Evolutionary conservation across 2,888 invertebrate species (phyloP).

Genomic region (Thecocarcelia acutangulata): DNA sequence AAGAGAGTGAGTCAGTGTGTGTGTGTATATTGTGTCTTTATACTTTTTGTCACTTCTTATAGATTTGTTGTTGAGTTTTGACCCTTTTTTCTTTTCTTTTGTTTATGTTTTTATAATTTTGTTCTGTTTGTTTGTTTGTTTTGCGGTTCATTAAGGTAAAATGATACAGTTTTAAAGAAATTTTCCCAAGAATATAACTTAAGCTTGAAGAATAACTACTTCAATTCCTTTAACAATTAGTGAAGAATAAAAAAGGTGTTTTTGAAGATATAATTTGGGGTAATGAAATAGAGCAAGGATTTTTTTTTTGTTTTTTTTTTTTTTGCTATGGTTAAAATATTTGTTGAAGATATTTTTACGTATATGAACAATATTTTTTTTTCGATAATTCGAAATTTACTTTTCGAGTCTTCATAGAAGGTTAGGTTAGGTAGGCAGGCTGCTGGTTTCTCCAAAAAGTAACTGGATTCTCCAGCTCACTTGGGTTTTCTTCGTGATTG

Average conservation of each 20-base stretch:
- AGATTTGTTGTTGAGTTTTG: constrained; percentile 49
- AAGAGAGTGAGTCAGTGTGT: not conserved
- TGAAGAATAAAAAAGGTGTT: not conserved
- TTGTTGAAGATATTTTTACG: too few relatives aligned
- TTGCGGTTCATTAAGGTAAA: constrained; percentile 70
- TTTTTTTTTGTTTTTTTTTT: too few relatives aligned
- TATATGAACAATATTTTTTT: too few relatives aligned
- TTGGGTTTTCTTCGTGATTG: too few relatives aligned
- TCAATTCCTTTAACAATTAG: not conserved
- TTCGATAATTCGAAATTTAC: too few relatives aligned
- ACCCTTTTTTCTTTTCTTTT: constrained; percentile 50
- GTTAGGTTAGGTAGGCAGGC: too few relatives aligned
- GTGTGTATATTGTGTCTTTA: constrained; percentile 13
- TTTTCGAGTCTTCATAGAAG: too few relatives aligned
- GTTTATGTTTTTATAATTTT: constrained; percentile 17
- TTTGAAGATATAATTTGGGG: not conserved
- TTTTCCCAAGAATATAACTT: constrained; percentile 64
- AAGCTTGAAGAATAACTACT: not conserved
- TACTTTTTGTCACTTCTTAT: constrained; percentile 52
- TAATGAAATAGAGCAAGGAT: too few relatives aligned
- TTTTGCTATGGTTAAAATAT: too few relatives aligned
- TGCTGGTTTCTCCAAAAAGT: too few relatives aligned
- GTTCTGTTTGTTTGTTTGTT: constrained; percentile 59
- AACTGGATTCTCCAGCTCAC: too few relatives aligned
- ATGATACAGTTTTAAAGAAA: constrained; percentile 56